Evolutionary conservation across 2,888 invertebrate species (phyloP).

Genomic region (Ischnus inquisitorius): DNA sequence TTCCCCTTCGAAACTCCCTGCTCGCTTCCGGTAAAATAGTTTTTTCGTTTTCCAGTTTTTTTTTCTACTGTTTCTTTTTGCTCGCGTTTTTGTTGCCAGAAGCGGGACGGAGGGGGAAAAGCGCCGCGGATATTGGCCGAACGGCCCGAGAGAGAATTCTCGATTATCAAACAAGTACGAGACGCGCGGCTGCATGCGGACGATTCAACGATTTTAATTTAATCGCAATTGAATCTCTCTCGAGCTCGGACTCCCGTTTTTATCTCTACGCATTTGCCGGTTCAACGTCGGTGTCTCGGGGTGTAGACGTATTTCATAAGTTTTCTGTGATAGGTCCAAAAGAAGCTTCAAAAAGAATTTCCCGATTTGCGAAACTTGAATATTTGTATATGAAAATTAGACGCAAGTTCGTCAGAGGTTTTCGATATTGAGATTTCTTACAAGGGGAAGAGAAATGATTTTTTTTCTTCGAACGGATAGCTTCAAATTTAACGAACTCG

Average conservation of each 20-base stretch:
- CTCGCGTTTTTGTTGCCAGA: slow-evolving; percentile 2
- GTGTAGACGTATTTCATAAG: neutral
- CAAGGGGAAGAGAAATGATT: neutral
- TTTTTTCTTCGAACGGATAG: neutral
- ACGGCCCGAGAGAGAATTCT: slow-evolving; percentile 46
- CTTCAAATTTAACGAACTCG: neutral
- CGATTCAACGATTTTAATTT: slow-evolving; percentile 63
- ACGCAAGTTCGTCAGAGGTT: neutral
- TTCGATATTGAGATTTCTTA: too few relatives aligned
- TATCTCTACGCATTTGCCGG: neutral
- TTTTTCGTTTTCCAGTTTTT: slow-evolving; percentile 21
- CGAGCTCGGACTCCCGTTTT: neutral
- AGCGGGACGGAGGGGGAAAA: slow-evolving; percentile 58
- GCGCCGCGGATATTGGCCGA: neutral
- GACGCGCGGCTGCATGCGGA: neutral
- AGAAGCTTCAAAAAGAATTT: neutral
- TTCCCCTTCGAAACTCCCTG: slow-evolving; percentile 29
- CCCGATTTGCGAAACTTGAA: slow-evolving; percentile 17
- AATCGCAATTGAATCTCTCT: slow-evolving; percentile 52
- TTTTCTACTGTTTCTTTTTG: slow-evolving; percentile 21
- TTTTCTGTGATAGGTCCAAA: neutral
- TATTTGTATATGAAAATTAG: neutral
- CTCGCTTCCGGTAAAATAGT: slow-evolving; percentile 21
- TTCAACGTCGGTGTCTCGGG: neutral
- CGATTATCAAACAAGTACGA: slow-evolving; percentile 63